phyloP scores from a whole-genome alignment of 2,797 vertebrate genomes.

The Arnoldichthys spilopterus region DNA sequence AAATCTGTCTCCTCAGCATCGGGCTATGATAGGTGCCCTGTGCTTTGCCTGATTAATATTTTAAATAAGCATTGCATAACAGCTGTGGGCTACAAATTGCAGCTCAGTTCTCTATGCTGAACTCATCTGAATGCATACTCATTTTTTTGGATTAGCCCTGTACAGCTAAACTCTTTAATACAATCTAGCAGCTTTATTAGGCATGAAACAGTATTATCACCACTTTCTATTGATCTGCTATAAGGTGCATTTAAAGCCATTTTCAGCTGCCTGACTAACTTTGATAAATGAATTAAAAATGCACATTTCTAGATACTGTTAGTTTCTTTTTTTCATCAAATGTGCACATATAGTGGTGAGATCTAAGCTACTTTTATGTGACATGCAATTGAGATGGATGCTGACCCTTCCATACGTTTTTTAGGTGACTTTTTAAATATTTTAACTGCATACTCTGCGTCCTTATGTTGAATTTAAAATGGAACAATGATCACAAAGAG shows the following conservation, averaged over 20 bases:
- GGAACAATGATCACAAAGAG: no score
- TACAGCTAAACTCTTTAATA: not conserved
- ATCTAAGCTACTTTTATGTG: no score
- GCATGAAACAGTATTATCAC: not conserved
- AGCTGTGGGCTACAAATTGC: slow-evolving; percentile 58
- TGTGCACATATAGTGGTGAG: no score
- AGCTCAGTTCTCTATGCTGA: slow-evolving; percentile 57
- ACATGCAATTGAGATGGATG: no score
- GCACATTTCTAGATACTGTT: no score
- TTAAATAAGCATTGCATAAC: slow-evolving; percentile 73
- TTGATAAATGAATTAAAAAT: not conserved
- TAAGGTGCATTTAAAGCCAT: not conserved
- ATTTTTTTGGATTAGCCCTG: not conserved
- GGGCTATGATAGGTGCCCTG: slow-evolving; percentile 61
- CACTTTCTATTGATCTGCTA: not conserved
- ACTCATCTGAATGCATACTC: slow-evolving; percentile 51
- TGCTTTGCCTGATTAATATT: slow-evolving; percentile 75
- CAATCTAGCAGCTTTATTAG: not conserved
- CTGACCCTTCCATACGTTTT: no score
- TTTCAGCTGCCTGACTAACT: not conserved
- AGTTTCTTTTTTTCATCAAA: no score
- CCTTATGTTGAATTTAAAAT: no score
- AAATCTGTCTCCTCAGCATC: slow-evolving; percentile 73
- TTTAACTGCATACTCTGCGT: no score
- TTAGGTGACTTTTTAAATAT: no score